These are phyloP conservation scores for Cheilosia impressa DNA, from an alignment of 2,888 invertebrate species.

Conservation along the genomic window DNA sequence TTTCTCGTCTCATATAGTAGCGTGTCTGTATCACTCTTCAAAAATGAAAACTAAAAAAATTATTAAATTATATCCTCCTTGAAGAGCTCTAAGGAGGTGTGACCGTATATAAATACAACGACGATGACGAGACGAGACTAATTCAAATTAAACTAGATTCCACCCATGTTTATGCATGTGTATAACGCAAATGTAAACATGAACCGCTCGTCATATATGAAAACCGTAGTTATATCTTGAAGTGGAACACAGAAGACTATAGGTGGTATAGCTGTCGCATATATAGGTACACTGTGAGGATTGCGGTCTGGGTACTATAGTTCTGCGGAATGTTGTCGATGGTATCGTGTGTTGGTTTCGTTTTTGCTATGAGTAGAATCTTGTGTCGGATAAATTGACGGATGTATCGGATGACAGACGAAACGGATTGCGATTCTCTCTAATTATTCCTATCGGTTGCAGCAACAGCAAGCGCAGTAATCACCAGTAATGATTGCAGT, in stretches of 20 bases:
- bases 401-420: constrained; percentile 24
- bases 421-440: constrained; percentile 25
- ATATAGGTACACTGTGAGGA: not conserved
- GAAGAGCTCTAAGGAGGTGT: constrained; percentile 39
- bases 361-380: constrained; percentile 1
- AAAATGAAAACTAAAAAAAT: constrained; percentile 11
- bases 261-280: not conserved
- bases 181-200: constrained; percentile 21
- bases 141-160: constrained; percentile 63
- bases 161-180: constrained; percentile 22
- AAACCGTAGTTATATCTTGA: constrained; percentile 22
- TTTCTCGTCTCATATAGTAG: constrained; percentile 17
- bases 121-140: constrained; percentile 42
- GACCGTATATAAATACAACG: constrained; percentile 17
- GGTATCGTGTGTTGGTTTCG: constrained; percentile 6
- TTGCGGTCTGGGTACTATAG: constrained; percentile 25
- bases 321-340: constrained; percentile 18
- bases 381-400: constrained; percentile 4
- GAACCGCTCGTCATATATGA: constrained; percentile 9
- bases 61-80: constrained; percentile 4
- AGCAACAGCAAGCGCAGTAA: not conserved
- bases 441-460: constrained; percentile 50
- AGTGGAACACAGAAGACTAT: constrained; percentile 2
- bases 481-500: constrained; percentile 40
- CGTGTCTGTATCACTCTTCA: constrained; percentile 28